phyloP scores from a whole-genome alignment of 2,888 invertebrate species.

The Apodemia duryi region DNA sequence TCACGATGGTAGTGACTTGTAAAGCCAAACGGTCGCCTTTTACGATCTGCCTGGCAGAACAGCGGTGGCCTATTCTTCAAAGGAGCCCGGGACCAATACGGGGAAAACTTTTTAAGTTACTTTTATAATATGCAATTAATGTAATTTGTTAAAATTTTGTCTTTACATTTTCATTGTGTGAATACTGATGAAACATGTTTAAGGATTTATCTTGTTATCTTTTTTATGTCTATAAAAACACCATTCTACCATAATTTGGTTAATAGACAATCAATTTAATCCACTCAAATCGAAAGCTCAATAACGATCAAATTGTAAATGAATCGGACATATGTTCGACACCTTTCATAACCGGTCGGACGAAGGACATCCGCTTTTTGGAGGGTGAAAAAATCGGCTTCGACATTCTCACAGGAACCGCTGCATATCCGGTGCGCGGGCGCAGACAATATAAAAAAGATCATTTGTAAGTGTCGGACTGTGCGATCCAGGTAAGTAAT shows the following conservation, averaged over 20 bases:
- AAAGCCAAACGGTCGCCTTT: no score
- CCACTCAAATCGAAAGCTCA: constrained; percentile 29
- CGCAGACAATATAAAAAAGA: constrained; percentile 65
- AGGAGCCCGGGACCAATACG: no score
- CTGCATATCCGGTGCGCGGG: constrained; percentile 72
- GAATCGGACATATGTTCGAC: constrained; percentile 75
- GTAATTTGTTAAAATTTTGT: no score
- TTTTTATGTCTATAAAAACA: not conserved
- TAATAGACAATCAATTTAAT: constrained; percentile 31
- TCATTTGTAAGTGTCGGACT: constrained; percentile 67
- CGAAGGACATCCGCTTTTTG: constrained; percentile 79
- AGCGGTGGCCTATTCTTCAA: no score
- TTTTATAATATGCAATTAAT: no score
- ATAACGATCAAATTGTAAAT: constrained; percentile 46
- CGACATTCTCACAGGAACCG: constrained; percentile 78
- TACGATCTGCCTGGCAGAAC: no score
- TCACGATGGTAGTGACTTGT: no score
- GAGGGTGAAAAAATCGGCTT: constrained; percentile 66
- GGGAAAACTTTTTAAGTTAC: no score
- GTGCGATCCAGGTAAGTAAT: constrained; percentile 52
- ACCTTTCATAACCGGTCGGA: constrained; percentile 77
- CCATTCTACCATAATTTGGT: not conserved
- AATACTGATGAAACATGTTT: no score
- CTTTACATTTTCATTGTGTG: no score
- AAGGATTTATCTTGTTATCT: not conserved